A percentile compares a stretch with the other conserved stretches of the same genome.
Conservation (phyloP, 2,797 vertebrate species). For the Sebastes kiyomatsui region DNA sequence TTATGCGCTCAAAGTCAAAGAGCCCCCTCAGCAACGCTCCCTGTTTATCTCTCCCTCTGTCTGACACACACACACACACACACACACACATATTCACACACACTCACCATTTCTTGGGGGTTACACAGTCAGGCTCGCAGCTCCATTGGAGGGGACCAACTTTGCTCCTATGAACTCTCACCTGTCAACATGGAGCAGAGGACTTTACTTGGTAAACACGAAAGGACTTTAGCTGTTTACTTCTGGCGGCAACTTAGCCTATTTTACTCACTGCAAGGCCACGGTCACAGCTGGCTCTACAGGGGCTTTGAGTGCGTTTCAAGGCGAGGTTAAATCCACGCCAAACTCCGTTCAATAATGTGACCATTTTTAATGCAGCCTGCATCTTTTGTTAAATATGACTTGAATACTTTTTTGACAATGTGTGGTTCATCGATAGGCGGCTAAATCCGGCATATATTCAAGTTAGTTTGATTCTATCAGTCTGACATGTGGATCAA, state of each 20-base stretch:
- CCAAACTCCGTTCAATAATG: slow-evolving; percentile 18
- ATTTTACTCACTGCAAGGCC: slow-evolving; percentile 43
- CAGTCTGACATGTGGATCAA: background rate
- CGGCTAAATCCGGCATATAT: background rate
- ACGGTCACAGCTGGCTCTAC: slow-evolving; percentile 26
- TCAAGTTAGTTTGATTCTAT: background rate
- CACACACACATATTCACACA: slow-evolving; percentile 34
- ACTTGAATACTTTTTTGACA: background rate
- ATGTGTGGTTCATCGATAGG: background rate
- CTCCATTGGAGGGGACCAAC: slow-evolving; percentile 63
- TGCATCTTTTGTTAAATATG: background rate
- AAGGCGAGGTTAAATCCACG: slow-evolving; percentile 22
- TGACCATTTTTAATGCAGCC: background rate
- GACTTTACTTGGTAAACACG: slow-evolving; percentile 80
- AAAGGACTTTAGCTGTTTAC: slow-evolving; percentile 77
- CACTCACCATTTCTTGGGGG: slow-evolving; percentile 64
- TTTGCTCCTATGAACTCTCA: slow-evolving; percentile 79
- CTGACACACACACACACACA: slow-evolving; percentile 56
- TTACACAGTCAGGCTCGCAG: slow-evolving; percentile 58
- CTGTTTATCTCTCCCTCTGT: slow-evolving; percentile 68
- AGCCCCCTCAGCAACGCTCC: slow-evolving; percentile 69
- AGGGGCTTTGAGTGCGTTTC: slow-evolving; percentile 1
- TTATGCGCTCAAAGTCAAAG: slow-evolving; percentile 81
- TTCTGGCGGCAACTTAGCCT: slow-evolving; percentile 55
- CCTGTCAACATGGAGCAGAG: slow-evolving; percentile 78